phyloP scores from a whole-genome alignment of 1,140 invertebrate species.

The Drosophila arawakana region DNA sequence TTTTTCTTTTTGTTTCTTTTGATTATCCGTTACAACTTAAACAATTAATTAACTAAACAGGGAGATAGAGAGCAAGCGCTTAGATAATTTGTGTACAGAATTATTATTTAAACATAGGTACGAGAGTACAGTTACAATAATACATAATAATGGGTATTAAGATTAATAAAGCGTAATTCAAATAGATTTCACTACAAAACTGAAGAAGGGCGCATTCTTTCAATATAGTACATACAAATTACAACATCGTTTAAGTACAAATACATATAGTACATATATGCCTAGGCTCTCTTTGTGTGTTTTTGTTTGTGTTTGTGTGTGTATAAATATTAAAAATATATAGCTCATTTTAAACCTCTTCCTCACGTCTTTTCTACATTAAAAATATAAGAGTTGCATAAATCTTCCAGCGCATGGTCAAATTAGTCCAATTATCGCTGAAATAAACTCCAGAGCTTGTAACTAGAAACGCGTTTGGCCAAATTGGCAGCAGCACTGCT shows the following conservation, averaged over 20 bases:
- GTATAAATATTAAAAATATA: slow-evolving; percentile 82
- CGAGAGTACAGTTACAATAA: slow-evolving; percentile 65
- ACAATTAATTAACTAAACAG: slow-evolving; percentile 51
- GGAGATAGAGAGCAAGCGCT: slow-evolving; percentile 40
- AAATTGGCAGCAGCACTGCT: slow-evolving; percentile 74
- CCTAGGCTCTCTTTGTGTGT: slow-evolving; percentile 61
- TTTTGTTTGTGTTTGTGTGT: slow-evolving; percentile 33
- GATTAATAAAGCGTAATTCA: slow-evolving; percentile 82
- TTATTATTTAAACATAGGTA: slow-evolving; percentile 65
- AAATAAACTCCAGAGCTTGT: slow-evolving; percentile 83
- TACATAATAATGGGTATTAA: slow-evolving; percentile 65
- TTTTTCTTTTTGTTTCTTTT: slow-evolving; percentile 15
- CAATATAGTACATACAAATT: slow-evolving; percentile 63
- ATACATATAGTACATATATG: slow-evolving; percentile 41
- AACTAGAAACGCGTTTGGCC: slow-evolving; percentile 78
- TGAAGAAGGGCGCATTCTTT: slow-evolving; percentile 51
- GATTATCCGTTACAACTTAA: slow-evolving; percentile 60
- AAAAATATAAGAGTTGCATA: slow-evolving; percentile 80
- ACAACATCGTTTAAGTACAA: slow-evolving; percentile 59
- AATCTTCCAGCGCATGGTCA: slow-evolving; percentile 69
- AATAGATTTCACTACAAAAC: slow-evolving; percentile 79
- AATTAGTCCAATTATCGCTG: slow-evolving; percentile 78
- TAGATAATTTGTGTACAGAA: slow-evolving; percentile 55
- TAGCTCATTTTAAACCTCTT: slow-evolving; percentile 38
- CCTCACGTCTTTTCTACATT: slow-evolving; percentile 59